phyloP scores from a whole-genome alignment of 2,113 vertebrate genomes.

The Cyrtonyx montezumae region DNA sequence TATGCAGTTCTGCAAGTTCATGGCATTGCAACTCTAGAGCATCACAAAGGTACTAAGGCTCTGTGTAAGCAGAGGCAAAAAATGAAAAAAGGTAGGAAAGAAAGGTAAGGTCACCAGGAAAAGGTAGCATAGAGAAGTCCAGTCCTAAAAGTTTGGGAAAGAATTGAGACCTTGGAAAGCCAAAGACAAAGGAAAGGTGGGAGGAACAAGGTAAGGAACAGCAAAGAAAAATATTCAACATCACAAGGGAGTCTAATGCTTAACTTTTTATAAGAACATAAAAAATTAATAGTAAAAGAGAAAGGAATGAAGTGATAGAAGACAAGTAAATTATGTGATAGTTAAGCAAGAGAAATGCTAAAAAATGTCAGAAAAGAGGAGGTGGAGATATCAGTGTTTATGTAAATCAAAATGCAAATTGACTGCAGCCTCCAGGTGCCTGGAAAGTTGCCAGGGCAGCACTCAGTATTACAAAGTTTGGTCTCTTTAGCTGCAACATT shows the following conservation, averaged over 20 bases:
- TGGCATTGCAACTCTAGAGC: background rate
- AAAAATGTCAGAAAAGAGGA: conserved; percentile 67
- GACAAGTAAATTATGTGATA: conserved; percentile 69
- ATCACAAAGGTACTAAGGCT: background rate
- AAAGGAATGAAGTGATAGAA: conserved; percentile 54
- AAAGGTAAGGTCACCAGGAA: background rate
- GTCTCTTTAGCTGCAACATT: conserved; percentile 54
- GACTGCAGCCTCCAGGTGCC: conserved; percentile 54
- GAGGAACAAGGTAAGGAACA: background rate
- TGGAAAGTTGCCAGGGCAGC: conserved; percentile 69
- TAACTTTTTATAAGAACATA: conserved; percentile 3
- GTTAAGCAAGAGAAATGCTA: conserved; percentile 56
- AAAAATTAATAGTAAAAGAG: conserved; percentile 26
- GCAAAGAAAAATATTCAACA: background rate
- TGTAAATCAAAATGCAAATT: conserved; percentile 71
- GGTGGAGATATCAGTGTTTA: conserved; percentile 66
- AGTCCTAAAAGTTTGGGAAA: background rate
- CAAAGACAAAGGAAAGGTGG: background rate
- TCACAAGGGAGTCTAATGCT: background rate
- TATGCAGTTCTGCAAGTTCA: background rate
- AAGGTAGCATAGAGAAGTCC: background rate
- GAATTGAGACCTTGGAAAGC: background rate
- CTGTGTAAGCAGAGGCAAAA: background rate
- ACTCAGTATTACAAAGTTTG: conserved; percentile 63
- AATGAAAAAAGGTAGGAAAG: background rate